phyloP scores from a whole-genome alignment of 2,797 vertebrate genomes.

The Alca torda region DNA sequence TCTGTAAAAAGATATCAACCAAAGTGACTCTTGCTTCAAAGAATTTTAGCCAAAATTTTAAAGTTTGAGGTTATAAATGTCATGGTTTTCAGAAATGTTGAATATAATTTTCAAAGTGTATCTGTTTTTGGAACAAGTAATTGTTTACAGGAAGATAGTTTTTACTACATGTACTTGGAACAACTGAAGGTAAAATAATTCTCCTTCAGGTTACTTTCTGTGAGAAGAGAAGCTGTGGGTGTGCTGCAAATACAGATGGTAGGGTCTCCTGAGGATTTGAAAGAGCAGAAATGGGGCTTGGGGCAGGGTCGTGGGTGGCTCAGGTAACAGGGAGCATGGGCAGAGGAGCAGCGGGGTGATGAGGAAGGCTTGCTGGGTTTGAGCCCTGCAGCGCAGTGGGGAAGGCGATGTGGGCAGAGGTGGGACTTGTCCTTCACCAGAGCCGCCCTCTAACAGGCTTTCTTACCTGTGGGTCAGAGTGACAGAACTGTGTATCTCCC shows the following conservation, averaged over 20 bases:
- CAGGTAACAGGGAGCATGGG: background rate
- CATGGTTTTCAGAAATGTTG: background rate
- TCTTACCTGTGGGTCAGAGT: background rate
- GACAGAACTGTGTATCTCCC: background rate
- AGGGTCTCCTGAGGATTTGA: background rate
- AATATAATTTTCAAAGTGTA: background rate
- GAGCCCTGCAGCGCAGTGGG: background rate
- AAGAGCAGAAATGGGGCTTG: background rate
- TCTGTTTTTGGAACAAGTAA: background rate
- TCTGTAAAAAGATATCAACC: background rate
- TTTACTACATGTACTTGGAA: background rate
- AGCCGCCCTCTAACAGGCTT: background rate
- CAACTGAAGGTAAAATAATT: background rate
- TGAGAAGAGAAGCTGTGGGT: background rate
- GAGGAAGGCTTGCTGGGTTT: background rate
- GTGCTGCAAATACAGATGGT: background rate
- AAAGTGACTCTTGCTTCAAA: background rate
- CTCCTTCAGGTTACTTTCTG: background rate
- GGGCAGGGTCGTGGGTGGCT: background rate
- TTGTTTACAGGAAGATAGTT: background rate
- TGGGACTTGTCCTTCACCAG: background rate
- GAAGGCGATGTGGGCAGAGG: background rate
- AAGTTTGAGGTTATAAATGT: background rate
- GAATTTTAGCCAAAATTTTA: background rate
- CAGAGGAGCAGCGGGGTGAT: background rate